Evolutionary conservation across 2,113 vertebrate genomes (phyloP), one percentile per base, ranked within the genome.

Genomic region (Elanus axillaris): DNA sequence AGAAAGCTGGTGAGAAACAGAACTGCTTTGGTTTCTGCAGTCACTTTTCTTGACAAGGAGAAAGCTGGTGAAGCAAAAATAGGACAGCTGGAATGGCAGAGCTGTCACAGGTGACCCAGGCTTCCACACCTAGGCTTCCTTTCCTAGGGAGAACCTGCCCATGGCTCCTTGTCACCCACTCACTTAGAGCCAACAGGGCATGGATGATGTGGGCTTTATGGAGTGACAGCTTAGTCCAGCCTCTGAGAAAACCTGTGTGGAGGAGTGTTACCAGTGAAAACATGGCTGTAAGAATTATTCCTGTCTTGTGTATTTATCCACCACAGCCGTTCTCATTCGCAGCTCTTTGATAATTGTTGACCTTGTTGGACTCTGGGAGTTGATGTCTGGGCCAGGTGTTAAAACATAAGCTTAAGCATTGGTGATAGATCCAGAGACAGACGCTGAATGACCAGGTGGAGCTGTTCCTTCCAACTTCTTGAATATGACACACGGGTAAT

Each of bases 1-100:
- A 77, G 87, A 93, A 93, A 95, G 93, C 74, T 91, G 80, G 47
- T 91, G 94, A 93, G 96, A 95, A 95, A 59, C 20, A 85, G 63
- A 88, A 88, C 12, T 18, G 27, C 55, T 94, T 78, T 40, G 73
- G 53, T 62, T 93, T 63, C 87, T 81, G 63, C 63, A 62, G 45
- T 21, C 63, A 3, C 47, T 87, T 91, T 75, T 34, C 66, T 82
- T 64, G 84, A 71, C 69, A 85, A 89, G 89, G 62, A 90, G 80
- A 90, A 93, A 94, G 77, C 66, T 79, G 66, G 31, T 22, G 77
- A 91, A 78, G 52, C 23, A 79, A 81, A 95, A 96, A 83, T 9
- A 40, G 60, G 81, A 75, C 81, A 90, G 34, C 76, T 95, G 89
- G 74, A 94, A 89, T 14, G 59, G 91, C 45, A 95, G 50, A 87